Evolutionary conservation across 2,888 invertebrate species (phyloP).

Genomic region (Oxycera nigricornis): DNA sequence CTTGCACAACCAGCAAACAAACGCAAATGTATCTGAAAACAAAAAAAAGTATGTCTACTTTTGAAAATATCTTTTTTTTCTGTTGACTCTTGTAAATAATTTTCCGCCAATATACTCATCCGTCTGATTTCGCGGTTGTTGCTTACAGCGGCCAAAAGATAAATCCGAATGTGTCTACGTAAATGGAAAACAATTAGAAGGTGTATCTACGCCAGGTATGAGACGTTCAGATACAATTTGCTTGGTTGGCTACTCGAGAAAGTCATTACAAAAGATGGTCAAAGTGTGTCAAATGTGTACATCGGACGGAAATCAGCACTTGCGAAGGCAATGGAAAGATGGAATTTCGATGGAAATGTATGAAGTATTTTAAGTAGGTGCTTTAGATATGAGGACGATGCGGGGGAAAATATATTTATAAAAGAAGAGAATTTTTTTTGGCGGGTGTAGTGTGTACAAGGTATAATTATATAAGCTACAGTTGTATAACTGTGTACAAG

Average conservation of each 20-base stretch:
- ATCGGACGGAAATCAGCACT: neutral
- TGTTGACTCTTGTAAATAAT: neutral
- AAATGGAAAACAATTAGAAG: neutral
- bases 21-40: neutral
- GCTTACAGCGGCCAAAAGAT: neutral
- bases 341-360: no score
- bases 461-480: no score
- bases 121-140: neutral
- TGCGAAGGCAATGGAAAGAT: neutral
- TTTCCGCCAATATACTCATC: neutral
- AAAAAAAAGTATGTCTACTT: neutral
- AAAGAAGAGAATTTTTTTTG: no score
- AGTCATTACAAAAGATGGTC: neutral
- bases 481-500: no score
- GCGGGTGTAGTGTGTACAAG: no score
- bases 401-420: no score
- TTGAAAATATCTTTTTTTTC: neutral
- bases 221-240: neutral
- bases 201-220: neutral
- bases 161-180: neutral
- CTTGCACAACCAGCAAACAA: neutral
- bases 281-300: constrained; percentile 23
- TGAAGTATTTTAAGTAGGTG: no score
- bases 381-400: no score
- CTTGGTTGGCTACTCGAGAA: neutral